Percentiles rank a stretch among this genome's conserved stretches.
phyloP scores from a whole-genome alignment of 37 sponge, comb jelly and placozoan genomes.

The Beroe ovata region DNA sequence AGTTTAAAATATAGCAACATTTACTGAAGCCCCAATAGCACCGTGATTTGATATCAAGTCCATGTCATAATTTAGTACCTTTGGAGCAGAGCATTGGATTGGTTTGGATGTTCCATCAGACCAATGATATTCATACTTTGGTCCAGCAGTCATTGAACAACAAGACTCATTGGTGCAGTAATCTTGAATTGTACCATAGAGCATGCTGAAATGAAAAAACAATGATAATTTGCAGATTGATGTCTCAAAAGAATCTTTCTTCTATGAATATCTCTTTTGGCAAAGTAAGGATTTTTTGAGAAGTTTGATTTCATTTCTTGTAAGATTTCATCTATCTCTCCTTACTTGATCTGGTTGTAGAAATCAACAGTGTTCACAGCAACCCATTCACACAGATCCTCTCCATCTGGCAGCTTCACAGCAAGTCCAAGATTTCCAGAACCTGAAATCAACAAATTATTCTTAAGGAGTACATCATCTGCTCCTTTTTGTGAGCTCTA shows the following conservation, averaged over 20 bases:
- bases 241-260: too few relatives aligned
- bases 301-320: too few relatives aligned
- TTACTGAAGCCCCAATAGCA: too few relatives aligned
- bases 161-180: constrained; percentile 91
- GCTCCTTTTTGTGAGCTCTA: too few relatives aligned
- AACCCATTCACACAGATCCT: constrained; percentile 98
- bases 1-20: too few relatives aligned
- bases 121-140: constrained; percentile 99
- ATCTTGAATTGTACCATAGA: constrained; percentile 97
- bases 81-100: constrained; percentile 98
- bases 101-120: constrained; percentile 97
- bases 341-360: constrained; percentile 95
- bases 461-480: too few relatives aligned
- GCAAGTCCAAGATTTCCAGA: constrained; percentile 94
- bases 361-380: constrained; percentile 99
- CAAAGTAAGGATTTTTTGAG: too few relatives aligned
- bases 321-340: too few relatives aligned
- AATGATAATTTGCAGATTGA: too few relatives aligned
- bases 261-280: too few relatives aligned
- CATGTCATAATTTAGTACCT: constrained; percentile 28
- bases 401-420: constrained; percentile 93
- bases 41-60: neutral
- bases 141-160: constrained; percentile 98
- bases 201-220: constrained; percentile 72
- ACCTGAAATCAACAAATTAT: too few relatives aligned